Base-by-base conservation (phyloP, 2,888 invertebrate species). In the Crepidodera aurea region DNA sequence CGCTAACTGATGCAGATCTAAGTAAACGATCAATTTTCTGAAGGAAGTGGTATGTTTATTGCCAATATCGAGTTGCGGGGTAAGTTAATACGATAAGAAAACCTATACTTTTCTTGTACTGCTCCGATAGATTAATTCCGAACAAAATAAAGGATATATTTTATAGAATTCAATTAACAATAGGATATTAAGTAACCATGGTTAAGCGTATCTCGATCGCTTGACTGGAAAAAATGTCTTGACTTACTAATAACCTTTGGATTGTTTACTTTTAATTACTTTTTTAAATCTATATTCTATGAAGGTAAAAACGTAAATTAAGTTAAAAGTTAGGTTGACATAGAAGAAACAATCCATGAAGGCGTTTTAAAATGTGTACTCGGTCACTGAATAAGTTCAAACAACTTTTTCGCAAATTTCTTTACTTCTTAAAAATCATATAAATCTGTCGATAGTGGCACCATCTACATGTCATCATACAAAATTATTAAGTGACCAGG, bases 91-190 rank as follows among this genome's bases (percentile, higher is more conserved):
- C 62, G 25, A 40, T 32, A 15, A 6, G 55, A 46, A 62, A 66
- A 56, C 8, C 10, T 12, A 56, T 56, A 56, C 56, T 42, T 48
- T 44, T 44, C 44, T 58, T 56, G 62, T 61, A 64, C 57, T 63
- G 68, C 68, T 66, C 65, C 66, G 55, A 68, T 68, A 68, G 68
- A 64, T 66, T 65, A 60, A 51, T 27, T 60, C 27, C 50, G 64
- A 65, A 68, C 65, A 65, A 65, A 60, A 39, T 39, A 48, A 55
- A 55, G 54, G 53, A 50, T 60, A 60, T 48, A 37, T 48, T 37
- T 37, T 29, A 60, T 51, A 19, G n/a, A 34, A 55, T 29, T 44
- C 18, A 29, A 13, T 10, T 29, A 12, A 55, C 42, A 55, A 56
- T 25, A 25, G 22, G n/a, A 46, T 29, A 56, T 56, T 46, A 56